Conservation (phyloP, 2,888 invertebrate genomes). For the Xiphydria camelus region DNA sequence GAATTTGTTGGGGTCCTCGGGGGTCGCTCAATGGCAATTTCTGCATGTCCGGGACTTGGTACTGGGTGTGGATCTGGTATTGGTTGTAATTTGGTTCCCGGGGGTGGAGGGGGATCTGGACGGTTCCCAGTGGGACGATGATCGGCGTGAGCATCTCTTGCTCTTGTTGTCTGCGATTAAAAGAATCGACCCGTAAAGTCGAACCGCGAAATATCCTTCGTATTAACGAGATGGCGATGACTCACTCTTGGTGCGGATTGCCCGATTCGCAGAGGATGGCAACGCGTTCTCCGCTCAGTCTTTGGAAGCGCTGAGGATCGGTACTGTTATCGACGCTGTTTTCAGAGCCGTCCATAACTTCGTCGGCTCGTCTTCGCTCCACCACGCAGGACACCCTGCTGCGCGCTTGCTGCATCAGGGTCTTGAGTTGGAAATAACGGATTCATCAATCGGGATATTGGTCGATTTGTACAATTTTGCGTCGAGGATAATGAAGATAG, state of each 20-base stretch:
- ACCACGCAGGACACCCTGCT: slow-evolving; percentile 90
- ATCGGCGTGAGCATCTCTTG: slow-evolving; percentile 52
- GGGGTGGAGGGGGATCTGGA: slow-evolving; percentile 47
- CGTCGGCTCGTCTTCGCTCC: slow-evolving; percentile 82
- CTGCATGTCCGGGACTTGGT: slow-evolving; percentile 49
- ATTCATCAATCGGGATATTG: too few species aligned
- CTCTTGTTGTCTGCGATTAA: slow-evolving; percentile 43
- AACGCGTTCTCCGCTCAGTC: slow-evolving; percentile 81
- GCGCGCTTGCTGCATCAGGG: slow-evolving; percentile 60
- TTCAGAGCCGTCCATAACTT: slow-evolving; percentile 78
- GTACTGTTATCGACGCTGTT: slow-evolving; percentile 74
- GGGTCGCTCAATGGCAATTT: slow-evolving; percentile 45
- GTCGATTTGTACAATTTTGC: too few species aligned
- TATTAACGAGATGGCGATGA: too few species aligned
- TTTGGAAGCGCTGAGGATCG: slow-evolving; percentile 70
- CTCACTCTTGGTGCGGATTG: slow-evolving; percentile 64
- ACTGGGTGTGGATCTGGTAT: slow-evolving; percentile 48
- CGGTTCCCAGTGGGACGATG: slow-evolving; percentile 49
- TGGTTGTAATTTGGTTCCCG: slow-evolving; percentile 40
- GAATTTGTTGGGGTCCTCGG: slow-evolving; percentile 46
- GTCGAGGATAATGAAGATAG: too few species aligned
- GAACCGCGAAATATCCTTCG: too few species aligned
- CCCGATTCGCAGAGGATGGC: slow-evolving; percentile 88
- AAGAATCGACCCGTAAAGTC: too few species aligned
- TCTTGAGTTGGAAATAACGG: slow-evolving; percentile 39